Evolutionary conservation across 2,888 invertebrate species (phyloP).

Genomic region (Limenitis camilla): DNA sequence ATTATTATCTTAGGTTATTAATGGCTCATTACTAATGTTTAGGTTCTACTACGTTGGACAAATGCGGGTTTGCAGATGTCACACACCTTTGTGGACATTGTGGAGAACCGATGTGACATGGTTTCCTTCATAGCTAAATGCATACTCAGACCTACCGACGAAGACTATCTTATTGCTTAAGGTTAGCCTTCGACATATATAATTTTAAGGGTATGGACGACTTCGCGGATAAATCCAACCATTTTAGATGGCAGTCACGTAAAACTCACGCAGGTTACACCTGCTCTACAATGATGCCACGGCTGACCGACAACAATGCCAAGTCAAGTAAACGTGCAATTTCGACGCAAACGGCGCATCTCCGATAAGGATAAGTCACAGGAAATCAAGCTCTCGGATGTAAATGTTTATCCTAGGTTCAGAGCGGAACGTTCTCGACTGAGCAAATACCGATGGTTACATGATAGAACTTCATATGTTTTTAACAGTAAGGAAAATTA

Average conservation of each 20-base stretch:
- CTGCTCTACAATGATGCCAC: slow-evolving; percentile 52
- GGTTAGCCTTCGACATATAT: slow-evolving; percentile 14
- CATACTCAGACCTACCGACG: too few relatives aligned
- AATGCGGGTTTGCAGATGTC: too few relatives aligned
- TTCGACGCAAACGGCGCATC: slow-evolving; percentile 53
- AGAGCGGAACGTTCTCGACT: slow-evolving; percentile 9
- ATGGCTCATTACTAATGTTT: too few relatives aligned
- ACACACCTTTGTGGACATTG: too few relatives aligned
- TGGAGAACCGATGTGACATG: too few relatives aligned
- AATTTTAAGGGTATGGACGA: slow-evolving; percentile 25
- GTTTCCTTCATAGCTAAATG: too few relatives aligned
- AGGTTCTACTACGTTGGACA: too few relatives aligned
- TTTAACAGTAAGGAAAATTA: too few relatives aligned
- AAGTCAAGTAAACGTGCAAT: slow-evolving; percentile 58
- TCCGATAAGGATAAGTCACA: slow-evolving; percentile 54
- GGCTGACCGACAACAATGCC: slow-evolving; percentile 64
- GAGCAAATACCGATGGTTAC: background rate
- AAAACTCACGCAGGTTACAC: slow-evolving; percentile 48
- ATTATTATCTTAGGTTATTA: too few relatives aligned
- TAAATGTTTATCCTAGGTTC: slow-evolving; percentile 23
- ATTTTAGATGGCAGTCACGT: slow-evolving; percentile 52
- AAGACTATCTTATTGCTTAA: background rate
- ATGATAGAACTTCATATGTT: too few relatives aligned
- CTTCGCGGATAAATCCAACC: slow-evolving; percentile 23
- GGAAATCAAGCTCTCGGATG: slow-evolving; percentile 43